Evolutionary conservation across 2,797 vertebrate species (phyloP).

Genomic region (Sebastes minor): DNA sequence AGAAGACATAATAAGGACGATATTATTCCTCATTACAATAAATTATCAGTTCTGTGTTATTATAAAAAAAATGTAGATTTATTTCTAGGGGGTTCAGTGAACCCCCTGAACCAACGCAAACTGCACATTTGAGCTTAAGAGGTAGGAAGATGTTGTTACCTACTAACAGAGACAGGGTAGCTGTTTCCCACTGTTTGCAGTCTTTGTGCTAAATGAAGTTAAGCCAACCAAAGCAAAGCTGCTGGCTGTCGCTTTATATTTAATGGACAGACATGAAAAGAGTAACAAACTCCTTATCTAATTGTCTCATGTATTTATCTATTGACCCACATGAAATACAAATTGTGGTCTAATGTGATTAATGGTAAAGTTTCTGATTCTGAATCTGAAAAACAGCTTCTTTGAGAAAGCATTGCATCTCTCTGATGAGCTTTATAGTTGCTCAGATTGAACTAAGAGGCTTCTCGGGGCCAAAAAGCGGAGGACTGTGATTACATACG

Average conservation of each 20-base stretch:
- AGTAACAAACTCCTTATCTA: neutral
- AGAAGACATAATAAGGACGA: neutral
- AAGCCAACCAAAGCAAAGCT: neutral
- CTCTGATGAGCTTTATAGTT: neutral
- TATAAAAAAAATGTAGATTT: no score
- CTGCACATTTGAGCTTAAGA: neutral
- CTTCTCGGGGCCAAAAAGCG: slow-evolving; percentile 9
- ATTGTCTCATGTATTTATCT: neutral
- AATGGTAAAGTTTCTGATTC: neutral
- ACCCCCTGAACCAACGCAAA: neutral
- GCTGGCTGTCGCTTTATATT: neutral
- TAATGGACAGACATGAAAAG: neutral
- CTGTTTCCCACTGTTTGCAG: neutral
- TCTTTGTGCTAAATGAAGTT: neutral
- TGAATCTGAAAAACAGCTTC: neutral
- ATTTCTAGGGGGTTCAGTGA: no score
- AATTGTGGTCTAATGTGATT: neutral
- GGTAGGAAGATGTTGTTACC: neutral
- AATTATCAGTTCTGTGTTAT: no score
- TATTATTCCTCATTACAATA: neutral
- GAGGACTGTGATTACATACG: slow-evolving; percentile 28
- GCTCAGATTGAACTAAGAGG: slow-evolving; percentile 17
- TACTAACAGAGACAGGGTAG: neutral
- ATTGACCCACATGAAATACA: neutral
- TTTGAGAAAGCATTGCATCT: neutral